phyloP scores from a whole-genome alignment of 2,888 invertebrate species.

The Thereva unica region DNA sequence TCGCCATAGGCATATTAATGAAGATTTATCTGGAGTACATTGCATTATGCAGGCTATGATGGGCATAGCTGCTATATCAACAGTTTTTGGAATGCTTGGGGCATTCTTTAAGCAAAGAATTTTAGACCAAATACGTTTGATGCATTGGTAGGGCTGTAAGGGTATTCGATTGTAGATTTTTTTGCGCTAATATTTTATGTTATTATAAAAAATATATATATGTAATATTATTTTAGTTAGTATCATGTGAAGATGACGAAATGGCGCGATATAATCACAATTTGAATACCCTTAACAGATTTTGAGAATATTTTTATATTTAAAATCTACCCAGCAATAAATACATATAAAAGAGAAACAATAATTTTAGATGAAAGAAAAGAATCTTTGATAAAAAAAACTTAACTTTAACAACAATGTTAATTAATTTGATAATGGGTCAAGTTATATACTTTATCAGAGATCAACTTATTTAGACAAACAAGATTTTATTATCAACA shows the following conservation, averaged over 20 bases:
- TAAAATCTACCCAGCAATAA: too few relatives aligned
- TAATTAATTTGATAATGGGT: too few relatives aligned
- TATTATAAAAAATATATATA: too few relatives aligned
- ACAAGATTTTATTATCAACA: too few relatives aligned
- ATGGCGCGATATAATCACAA: background rate
- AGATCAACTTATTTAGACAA: too few relatives aligned
- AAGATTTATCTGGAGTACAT: constrained; percentile 57
- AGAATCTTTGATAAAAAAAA: too few relatives aligned
- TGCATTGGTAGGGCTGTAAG: constrained; percentile 60
- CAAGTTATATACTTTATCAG: too few relatives aligned
- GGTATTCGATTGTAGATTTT: constrained; percentile 49
- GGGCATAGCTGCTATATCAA: constrained; percentile 58
- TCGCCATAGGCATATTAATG: constrained; percentile 49
- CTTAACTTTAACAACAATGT: too few relatives aligned
- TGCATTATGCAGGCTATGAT: constrained; percentile 59
- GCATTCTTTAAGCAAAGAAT: constrained; percentile 59
- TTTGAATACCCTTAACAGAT: constrained; percentile 23
- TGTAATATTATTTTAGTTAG: background rate
- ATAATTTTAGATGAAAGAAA: too few relatives aligned
- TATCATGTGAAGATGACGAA: background rate
- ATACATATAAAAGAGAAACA: too few relatives aligned
- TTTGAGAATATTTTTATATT: too few relatives aligned
- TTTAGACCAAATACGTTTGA: constrained; percentile 56
- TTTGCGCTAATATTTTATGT: background rate
- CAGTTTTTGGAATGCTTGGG: constrained; percentile 58